phyloP scores from a whole-genome alignment of 2,888 invertebrate species.

The Melikaiella ostensackeni region DNA sequence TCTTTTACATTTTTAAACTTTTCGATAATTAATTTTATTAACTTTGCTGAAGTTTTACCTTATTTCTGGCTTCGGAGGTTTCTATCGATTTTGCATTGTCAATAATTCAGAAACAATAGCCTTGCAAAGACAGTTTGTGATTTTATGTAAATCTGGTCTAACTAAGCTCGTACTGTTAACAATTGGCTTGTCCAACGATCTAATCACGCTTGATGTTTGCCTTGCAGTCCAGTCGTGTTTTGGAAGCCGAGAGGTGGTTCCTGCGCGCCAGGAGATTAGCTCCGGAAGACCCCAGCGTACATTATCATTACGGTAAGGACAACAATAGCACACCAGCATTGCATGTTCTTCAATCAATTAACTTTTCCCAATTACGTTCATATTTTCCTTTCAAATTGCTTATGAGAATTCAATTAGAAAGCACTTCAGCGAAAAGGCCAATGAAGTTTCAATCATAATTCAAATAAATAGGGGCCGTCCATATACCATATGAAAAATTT shows the following conservation, averaged over 20 bases:
- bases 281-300: slow-evolving; percentile 89
- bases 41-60: neutral
- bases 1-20: neutral
- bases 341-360: slow-evolving; percentile 17
- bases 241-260: slow-evolving; percentile 94
- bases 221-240: slow-evolving; percentile 86
- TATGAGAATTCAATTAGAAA: neutral
- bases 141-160: slow-evolving; percentile 37
- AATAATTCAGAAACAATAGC: slow-evolving; percentile 20
- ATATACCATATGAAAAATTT: too few relatives aligned
- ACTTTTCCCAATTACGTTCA: neutral
- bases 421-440: too few relatives aligned
- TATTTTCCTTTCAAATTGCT: neutral
- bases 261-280: slow-evolving; percentile 90
- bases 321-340: slow-evolving; percentile 32
- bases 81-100: neutral
- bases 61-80: neutral
- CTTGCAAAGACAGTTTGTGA: slow-evolving; percentile 32
- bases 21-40: neutral
- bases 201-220: slow-evolving; percentile 40
- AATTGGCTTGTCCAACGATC: slow-evolving; percentile 37
- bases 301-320: slow-evolving; percentile 91
- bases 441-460: neutral
- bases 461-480: too few relatives aligned
- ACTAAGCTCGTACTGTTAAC: slow-evolving; percentile 35